These are phyloP conservation scores for Phengaris arion DNA, from an alignment of 2,888 invertebrate genomes.

Conservation along the genomic window DNA sequence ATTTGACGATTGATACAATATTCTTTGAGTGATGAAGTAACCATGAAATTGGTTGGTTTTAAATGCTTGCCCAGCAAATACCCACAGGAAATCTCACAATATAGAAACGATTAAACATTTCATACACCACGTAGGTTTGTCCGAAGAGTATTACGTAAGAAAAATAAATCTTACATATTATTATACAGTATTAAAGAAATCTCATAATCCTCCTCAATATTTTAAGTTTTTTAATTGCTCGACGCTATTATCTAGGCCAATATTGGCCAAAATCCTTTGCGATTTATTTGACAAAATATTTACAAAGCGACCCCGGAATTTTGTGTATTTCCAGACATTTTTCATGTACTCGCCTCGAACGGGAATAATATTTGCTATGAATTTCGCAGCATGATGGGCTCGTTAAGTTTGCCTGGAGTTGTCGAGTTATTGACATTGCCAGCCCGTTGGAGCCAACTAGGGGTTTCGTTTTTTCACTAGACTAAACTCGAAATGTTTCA, in stretches of 20 bases:
- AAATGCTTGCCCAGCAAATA: too few species aligned
- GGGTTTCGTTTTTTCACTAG: slow-evolving; percentile 38
- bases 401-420: slow-evolving; percentile 58
- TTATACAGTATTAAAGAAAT: too few species aligned
- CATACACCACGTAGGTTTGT: too few species aligned
- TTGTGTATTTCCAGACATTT: slow-evolving; percentile 34
- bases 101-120: too few species aligned
- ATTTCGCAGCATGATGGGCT: slow-evolving; percentile 53
- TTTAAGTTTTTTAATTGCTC: not conserved
- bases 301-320: slow-evolving; percentile 26
- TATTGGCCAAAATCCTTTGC: not conserved
- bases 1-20: too few species aligned
- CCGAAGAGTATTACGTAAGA: too few species aligned
- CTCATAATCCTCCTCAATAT: too few species aligned
- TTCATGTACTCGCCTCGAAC: slow-evolving; percentile 37
- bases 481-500: slow-evolving; percentile 32
- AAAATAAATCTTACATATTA: too few species aligned
- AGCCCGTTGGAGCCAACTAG: slow-evolving; percentile 62
- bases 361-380: slow-evolving; percentile 63
- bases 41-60: too few species aligned
- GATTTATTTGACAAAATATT: slow-evolving; percentile 26
- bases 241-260: not conserved
- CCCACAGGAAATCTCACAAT: too few species aligned
- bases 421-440: slow-evolving; percentile 64
- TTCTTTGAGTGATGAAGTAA: too few species aligned